Conservation (phyloP, 1,140 invertebrate genomes). For the Neoseiulus cucumeris region DNA sequence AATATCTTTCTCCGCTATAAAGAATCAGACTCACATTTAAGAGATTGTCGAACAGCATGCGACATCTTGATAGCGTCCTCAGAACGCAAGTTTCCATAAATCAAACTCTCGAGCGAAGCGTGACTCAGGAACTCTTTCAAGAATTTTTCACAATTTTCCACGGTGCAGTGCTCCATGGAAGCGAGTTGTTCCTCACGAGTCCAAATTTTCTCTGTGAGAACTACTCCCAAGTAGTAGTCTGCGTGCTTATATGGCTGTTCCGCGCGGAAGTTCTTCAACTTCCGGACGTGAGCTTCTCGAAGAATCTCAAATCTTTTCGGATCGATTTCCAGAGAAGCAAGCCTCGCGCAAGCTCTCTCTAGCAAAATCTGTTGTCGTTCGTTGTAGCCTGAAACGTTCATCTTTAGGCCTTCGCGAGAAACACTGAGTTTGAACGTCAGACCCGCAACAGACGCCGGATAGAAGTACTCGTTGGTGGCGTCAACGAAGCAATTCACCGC, state of each 20-base stretch:
- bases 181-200: constrained; percentile 63
- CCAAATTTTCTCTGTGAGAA: constrained; percentile 69
- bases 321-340: constrained; percentile 60
- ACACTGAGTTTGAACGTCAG: constrained; percentile 48
- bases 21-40: constrained; percentile 14
- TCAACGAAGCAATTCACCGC: constrained; percentile 61
- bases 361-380: constrained; percentile 70
- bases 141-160: constrained; percentile 34
- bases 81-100: constrained; percentile 61
- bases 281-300: constrained; percentile 59
- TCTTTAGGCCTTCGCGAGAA: constrained; percentile 57
- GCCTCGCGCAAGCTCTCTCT: constrained; percentile 61
- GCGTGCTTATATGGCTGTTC: constrained; percentile 85
- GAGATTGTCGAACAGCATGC: constrained; percentile 14
- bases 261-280: constrained; percentile 44
- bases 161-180: constrained; percentile 52
- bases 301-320: constrained; percentile 66
- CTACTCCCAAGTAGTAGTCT: constrained; percentile 59
- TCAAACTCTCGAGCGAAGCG: constrained; percentile 27
- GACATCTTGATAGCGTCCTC: constrained; percentile 26
- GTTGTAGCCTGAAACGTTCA: constrained; percentile 67
- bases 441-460: constrained; percentile 71
- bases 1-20: too few relatives aligned
- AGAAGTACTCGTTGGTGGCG: constrained; percentile 72
- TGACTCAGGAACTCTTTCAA: neutral